A percentile compares a stretch with the other conserved stretches of the same genome.
phyloP scores from a whole-genome alignment of 2,113 vertebrate genomes.

The Poecile atricapillus region DNA sequence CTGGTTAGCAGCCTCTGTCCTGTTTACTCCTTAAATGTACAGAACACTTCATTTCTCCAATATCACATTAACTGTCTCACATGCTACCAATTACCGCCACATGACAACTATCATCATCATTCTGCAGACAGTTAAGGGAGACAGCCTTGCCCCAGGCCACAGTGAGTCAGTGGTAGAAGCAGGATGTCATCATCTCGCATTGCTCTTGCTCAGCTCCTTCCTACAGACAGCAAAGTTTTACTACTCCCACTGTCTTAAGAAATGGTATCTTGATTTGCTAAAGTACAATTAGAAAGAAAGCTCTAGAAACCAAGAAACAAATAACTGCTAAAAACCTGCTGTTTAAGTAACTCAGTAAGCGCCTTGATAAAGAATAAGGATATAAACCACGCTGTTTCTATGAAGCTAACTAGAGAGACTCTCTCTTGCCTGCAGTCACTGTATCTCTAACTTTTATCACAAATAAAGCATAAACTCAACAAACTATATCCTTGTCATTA shows the following conservation, averaged over 20 bases:
- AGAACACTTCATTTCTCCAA: background rate
- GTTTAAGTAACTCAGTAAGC: background rate
- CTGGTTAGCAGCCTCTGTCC: background rate
- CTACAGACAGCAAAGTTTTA: background rate
- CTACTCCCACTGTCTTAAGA: background rate
- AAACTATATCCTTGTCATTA: background rate
- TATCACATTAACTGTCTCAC: slow-evolving; percentile 8
- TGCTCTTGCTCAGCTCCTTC: background rate
- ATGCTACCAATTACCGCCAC: slow-evolving; percentile 15
- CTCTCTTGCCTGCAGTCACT: background rate
- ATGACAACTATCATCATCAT: slow-evolving; percentile 16
- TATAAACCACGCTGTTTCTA: background rate
- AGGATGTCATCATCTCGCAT: background rate
- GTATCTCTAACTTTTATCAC: background rate
- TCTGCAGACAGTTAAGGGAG: slow-evolving; percentile 17
- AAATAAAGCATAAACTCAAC: background rate
- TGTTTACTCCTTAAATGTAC: background rate
- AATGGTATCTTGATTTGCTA: background rate
- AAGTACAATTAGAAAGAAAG: background rate
- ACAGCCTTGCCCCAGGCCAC: slow-evolving; percentile 24
- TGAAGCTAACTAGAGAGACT: background rate
- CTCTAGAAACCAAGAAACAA: background rate
- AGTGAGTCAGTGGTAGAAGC: background rate
- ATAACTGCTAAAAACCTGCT: background rate
- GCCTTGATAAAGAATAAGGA: background rate